A percentile compares a stretch with the other conserved stretches of the same genome.
Conservation (phyloP, 1,140 invertebrate genomes). For the Chymomyza costata region DNA sequence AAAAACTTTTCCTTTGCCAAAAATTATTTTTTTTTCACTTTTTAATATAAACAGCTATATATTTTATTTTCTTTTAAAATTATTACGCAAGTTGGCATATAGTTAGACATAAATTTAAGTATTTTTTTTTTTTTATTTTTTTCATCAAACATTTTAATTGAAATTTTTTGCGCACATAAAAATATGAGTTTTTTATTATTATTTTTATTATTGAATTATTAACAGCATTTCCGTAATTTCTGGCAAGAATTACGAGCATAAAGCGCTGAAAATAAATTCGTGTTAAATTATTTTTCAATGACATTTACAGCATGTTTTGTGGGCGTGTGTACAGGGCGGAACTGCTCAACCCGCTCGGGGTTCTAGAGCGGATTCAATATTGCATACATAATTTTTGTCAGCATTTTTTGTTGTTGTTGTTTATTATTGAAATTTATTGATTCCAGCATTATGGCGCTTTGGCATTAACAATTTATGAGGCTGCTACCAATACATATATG, state of each 20-base stretch:
- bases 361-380: no score
- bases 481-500: no score
- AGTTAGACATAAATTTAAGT: no score
- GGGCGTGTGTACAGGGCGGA: constrained; percentile 3
- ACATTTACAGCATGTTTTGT: constrained; percentile 60
- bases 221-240: constrained; percentile 44
- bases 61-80: constrained; percentile 44
- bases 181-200: constrained; percentile 25
- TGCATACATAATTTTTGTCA: no score
- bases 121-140: constrained; percentile 26
- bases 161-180: constrained; percentile 41
- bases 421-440: no score
- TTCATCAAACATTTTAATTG: constrained; percentile 34
- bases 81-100: constrained; percentile 57
- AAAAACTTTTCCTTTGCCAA: constrained; percentile 14
- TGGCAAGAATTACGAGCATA: constrained; percentile 56
- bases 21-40: constrained; percentile 22
- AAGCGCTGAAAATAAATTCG: constrained; percentile 56
- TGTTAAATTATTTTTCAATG: constrained; percentile 44
- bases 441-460: no score
- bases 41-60: no score
- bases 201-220: constrained; percentile 55
- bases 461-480: constrained; percentile 70
- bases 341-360: no score
- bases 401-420: no score